Evolutionary conservation across 2,797 vertebrate genomes (phyloP).

Genomic region (Artibeus lituratus): DNA sequence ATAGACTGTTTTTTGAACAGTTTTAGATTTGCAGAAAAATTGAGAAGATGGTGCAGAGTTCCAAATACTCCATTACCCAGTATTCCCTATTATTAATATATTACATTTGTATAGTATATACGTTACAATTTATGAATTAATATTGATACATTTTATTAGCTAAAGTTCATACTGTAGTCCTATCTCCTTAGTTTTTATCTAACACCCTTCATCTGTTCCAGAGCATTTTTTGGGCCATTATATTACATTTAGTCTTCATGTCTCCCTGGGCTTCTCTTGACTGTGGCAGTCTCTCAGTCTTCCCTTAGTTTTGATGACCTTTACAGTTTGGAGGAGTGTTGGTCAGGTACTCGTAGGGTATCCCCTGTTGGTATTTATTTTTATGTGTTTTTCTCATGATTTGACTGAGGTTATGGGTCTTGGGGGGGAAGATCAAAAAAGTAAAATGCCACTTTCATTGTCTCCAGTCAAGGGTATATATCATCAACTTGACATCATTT

Average conservation of each 20-base stretch:
- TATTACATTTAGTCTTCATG: neutral
- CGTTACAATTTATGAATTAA: neutral
- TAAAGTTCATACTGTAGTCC: neutral
- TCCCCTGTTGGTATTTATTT: neutral
- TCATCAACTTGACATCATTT: neutral
- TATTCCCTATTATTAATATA: neutral
- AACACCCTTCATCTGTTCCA: neutral
- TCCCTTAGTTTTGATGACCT: neutral
- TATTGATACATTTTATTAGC: neutral
- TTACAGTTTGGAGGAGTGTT: neutral
- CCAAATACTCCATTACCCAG: neutral
- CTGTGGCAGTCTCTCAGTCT: neutral
- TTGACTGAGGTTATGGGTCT: neutral
- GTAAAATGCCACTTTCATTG: neutral
- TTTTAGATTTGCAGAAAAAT: slow-evolving; percentile 6
- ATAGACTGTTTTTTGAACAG: neutral
- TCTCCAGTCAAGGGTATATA: neutral
- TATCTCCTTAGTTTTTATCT: neutral
- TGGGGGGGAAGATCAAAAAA: neutral
- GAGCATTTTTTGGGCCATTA: neutral
- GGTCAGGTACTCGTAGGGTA: neutral
- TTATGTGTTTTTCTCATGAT: neutral
- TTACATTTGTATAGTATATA: neutral
- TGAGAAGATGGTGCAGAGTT: neutral
- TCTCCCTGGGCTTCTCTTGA: neutral